These are phyloP conservation scores for Bombus picipes DNA, from an alignment of 1,140 invertebrate species.

Conservation along the genomic window DNA sequence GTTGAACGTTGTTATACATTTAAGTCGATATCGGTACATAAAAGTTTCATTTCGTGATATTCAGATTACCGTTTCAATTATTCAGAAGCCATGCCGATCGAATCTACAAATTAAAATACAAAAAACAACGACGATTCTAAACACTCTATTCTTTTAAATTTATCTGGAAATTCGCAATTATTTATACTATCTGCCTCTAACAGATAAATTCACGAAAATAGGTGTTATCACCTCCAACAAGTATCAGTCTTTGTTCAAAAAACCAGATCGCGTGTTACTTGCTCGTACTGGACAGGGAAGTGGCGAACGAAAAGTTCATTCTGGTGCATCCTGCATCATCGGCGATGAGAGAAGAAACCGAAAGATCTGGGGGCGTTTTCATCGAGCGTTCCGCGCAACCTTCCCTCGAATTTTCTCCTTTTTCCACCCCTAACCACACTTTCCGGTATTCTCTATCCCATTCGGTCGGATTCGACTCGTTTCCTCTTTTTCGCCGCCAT, in stretches of 20 bases:
- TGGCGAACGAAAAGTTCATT: slow-evolving; percentile 20
- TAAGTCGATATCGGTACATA: too few relatives aligned
- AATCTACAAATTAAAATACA: too few relatives aligned
- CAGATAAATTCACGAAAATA: too few relatives aligned
- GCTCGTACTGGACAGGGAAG: background rate
- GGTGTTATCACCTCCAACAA: too few relatives aligned
- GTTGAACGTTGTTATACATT: too few relatives aligned
- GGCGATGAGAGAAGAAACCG: background rate
- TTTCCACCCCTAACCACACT: background rate
- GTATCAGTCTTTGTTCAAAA: background rate
- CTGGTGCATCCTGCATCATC: slow-evolving; percentile 15
- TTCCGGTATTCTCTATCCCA: background rate
- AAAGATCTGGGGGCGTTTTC: slow-evolving; percentile 59
- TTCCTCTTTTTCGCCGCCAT: slow-evolving; percentile 30
- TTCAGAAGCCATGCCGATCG: too few relatives aligned
- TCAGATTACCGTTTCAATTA: too few relatives aligned
- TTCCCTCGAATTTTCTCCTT: slow-evolving; percentile 27
- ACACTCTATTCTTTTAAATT: too few relatives aligned
- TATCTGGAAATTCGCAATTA: too few relatives aligned
- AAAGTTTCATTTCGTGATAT: too few relatives aligned
- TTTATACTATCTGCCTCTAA: too few relatives aligned
- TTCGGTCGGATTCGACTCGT: slow-evolving; percentile 1
- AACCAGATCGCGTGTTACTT: background rate
- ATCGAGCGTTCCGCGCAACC: slow-evolving; percentile 43
- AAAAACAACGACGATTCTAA: too few relatives aligned